Conservation (phyloP, 1,140 invertebrate species). For the Hylaeus volcanicus region DNA sequence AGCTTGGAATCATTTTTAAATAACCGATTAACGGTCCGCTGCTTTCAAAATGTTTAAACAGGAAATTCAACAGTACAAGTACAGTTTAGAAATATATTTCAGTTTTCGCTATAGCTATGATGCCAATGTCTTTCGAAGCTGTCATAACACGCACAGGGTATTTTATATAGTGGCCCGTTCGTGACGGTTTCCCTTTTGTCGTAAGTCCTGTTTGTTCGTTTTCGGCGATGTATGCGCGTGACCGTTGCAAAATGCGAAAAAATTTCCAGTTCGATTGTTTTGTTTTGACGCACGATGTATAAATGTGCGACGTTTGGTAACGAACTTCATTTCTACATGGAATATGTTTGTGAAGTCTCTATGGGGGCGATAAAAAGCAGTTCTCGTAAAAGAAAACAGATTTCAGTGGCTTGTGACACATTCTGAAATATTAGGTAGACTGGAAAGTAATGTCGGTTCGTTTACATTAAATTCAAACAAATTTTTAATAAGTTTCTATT, state of each 20-base stretch:
- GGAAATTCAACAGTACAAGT: not conserved
- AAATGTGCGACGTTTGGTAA: not conserved
- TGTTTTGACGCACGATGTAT: not conserved
- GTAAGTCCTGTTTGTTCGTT: not conserved
- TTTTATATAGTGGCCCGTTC: not conserved
- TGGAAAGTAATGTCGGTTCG: too few species aligned
- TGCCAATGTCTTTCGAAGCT: not conserved
- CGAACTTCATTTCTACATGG: not conserved
- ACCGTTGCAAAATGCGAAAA: not conserved
- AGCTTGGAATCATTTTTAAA: not conserved
- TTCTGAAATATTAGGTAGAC: too few species aligned
- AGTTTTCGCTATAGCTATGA: not conserved
- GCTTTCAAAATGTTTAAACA: not conserved
- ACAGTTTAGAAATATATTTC: not conserved
- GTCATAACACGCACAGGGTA: too few species aligned
- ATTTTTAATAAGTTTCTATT: too few species aligned
- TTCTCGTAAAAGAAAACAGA: not conserved
- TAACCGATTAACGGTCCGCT: not conserved
- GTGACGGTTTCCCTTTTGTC: constrained; percentile 4
- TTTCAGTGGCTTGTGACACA: too few species aligned
- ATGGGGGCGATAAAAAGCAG: not conserved
- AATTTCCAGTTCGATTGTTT: not conserved
- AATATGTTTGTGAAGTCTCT: not conserved
- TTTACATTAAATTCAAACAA: too few species aligned
- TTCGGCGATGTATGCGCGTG: not conserved